Evolutionary conservation across 2,113 vertebrate genomes (phyloP).

Genomic region (Brachyhypopomus gauderio): DNA sequence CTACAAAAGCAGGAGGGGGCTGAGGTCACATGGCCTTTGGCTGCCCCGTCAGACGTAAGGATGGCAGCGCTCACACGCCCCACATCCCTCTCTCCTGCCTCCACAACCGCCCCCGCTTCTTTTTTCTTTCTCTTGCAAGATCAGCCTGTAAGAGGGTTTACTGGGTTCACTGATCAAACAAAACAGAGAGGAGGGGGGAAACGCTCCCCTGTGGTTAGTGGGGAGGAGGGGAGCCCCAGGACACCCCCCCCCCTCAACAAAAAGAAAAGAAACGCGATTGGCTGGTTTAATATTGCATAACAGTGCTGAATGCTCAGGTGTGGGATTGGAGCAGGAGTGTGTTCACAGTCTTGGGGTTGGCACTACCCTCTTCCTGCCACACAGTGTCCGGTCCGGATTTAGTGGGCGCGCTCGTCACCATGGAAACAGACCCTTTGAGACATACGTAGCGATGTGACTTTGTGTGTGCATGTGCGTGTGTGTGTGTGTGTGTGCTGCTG

Average conservation of each 20-base stretch:
- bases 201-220: slow-evolving; percentile 45
- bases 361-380: slow-evolving; percentile 50
- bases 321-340: slow-evolving; percentile 73
- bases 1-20: slow-evolving; percentile 54
- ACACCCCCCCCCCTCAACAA: slow-evolving; percentile 63
- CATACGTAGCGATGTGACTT: slow-evolving; percentile 68
- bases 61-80: neutral
- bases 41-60: slow-evolving; percentile 13
- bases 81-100: neutral
- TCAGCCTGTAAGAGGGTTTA: slow-evolving; percentile 45
- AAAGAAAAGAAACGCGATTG: slow-evolving; percentile 78
- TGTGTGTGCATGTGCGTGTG: slow-evolving; percentile 62
- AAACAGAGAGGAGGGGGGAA: slow-evolving; percentile 21
- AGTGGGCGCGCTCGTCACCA: slow-evolving; percentile 59
- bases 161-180: slow-evolving; percentile 39
- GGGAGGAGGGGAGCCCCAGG: slow-evolving; percentile 66
- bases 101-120: slow-evolving; percentile 24
- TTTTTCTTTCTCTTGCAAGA: slow-evolving; percentile 16
- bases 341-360: slow-evolving; percentile 62
- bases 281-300: slow-evolving; percentile 99
- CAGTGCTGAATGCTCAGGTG: slow-evolving; percentile 83
- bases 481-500: slow-evolving; percentile 64
- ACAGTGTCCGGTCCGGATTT: slow-evolving; percentile 84
- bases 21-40: slow-evolving; percentile 49
- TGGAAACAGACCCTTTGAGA: slow-evolving; percentile 78